phyloP scores from a whole-genome alignment of 1,140 invertebrate species.

The Plodia interpunctella region DNA sequence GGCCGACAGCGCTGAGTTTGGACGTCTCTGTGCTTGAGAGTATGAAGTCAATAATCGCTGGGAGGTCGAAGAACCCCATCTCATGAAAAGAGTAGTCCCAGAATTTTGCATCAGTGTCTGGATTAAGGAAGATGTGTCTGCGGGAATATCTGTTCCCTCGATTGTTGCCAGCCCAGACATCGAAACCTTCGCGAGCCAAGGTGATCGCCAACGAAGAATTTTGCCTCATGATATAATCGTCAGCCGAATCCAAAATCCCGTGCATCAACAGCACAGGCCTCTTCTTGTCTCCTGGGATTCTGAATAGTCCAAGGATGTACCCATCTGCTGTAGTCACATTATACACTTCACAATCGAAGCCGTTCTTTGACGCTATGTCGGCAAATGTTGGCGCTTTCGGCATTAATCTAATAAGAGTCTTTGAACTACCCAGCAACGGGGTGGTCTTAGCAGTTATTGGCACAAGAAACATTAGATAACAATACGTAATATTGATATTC shows the following conservation, averaged over 20 bases:
- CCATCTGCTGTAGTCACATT: constrained; percentile 25
- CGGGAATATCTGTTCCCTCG: constrained; percentile 80
- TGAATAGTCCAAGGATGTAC: constrained; percentile 25
- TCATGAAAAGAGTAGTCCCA: constrained; percentile 79
- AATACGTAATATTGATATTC: constrained; percentile 8
- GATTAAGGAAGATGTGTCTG: constrained; percentile 69
- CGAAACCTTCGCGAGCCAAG: constrained; percentile 77
- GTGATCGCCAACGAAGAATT: constrained; percentile 61
- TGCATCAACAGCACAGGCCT: constrained; percentile 81
- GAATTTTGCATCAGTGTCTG: constrained; percentile 61
- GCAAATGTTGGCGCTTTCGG: constrained; percentile 10
- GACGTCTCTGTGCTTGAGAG: constrained; percentile 63
- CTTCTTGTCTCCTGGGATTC: constrained; percentile 54
- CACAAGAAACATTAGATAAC: no score
- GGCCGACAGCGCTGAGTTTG: constrained; percentile 65
- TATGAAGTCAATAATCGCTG: constrained; percentile 80
- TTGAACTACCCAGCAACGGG: no score
- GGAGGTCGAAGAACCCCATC: constrained; percentile 78
- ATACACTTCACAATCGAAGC: constrained; percentile 11
- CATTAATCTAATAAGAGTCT: no score
- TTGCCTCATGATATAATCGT: constrained; percentile 78
- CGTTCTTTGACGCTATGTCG: constrained; percentile 24
- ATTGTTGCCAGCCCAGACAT: constrained; percentile 82
- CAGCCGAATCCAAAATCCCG: constrained; percentile 81
- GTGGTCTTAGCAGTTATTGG: no score